A percentile compares a stretch with the other conserved stretches of the same genome.
Conservation (phyloP, 2,113 vertebrate species). For the Calypte anna region DNA sequence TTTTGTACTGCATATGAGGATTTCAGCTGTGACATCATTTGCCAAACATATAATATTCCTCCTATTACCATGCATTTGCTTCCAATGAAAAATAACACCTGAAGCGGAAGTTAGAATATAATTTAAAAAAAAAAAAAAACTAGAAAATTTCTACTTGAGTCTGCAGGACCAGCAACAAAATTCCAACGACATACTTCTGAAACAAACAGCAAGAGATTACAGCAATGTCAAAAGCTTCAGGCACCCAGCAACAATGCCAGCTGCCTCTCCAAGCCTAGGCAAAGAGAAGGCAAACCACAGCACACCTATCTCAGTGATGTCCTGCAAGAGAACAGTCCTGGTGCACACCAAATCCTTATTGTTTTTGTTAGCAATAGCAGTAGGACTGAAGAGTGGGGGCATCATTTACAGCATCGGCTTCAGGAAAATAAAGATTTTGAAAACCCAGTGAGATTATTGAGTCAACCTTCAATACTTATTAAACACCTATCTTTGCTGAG, state of each 20-base stretch:
- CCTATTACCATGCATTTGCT: background rate
- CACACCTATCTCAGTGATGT: background rate
- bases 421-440: background rate
- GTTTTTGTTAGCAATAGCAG: background rate
- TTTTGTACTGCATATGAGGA: background rate
- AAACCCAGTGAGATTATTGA: background rate
- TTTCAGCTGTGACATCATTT: constrained; percentile 27
- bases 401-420: background rate
- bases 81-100: background rate
- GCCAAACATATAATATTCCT: background rate
- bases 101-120: background rate
- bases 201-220: background rate
- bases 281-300: background rate
- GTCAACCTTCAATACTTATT: background rate
- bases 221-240: background rate
- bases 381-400: background rate
- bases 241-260: background rate
- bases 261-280: background rate
- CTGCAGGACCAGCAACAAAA: background rate
- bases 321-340: background rate
- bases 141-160: background rate
- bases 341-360: background rate
- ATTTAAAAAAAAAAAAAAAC: background rate
- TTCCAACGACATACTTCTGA: background rate
- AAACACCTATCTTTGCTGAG: background rate